These are phyloP conservation scores for Rutpela maculata DNA, from an alignment of 2,888 invertebrate genomes.

Conservation along the genomic window DNA sequence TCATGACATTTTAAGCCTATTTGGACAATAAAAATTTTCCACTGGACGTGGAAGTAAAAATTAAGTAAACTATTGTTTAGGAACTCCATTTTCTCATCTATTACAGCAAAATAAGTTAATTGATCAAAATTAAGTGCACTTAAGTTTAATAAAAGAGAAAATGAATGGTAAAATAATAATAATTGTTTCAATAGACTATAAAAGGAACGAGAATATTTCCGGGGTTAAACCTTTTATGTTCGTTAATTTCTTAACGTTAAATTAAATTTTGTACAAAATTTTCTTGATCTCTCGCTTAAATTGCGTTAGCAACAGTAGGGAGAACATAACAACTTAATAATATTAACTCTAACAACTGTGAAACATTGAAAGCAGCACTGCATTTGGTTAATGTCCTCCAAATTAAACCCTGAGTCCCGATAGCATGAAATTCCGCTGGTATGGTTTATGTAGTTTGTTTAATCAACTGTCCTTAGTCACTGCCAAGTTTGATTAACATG, in stretches of 20 bases:
- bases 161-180: neutral
- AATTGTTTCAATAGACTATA: neutral
- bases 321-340: conserved; percentile 1
- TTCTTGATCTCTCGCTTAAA: neutral
- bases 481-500: neutral
- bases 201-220: neutral
- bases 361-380: neutral
- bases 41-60: too few species aligned
- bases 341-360: neutral
- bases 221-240: neutral
- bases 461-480: neutral
- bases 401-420: neutral
- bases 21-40: too few species aligned
- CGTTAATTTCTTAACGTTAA: neutral
- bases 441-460: conserved; percentile 1
- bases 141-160: neutral
- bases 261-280: neutral
- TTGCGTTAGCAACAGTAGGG: neutral
- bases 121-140: neutral
- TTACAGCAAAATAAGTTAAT: neutral
- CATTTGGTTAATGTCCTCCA: conserved; percentile 1
- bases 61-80: too few species aligned
- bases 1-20: too few species aligned
- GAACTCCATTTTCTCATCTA: neutral
- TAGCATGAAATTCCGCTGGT: neutral